Evolutionary conservation across 2,797 vertebrate species (phyloP).

Genomic region (Bradypus variegatus): DNA sequence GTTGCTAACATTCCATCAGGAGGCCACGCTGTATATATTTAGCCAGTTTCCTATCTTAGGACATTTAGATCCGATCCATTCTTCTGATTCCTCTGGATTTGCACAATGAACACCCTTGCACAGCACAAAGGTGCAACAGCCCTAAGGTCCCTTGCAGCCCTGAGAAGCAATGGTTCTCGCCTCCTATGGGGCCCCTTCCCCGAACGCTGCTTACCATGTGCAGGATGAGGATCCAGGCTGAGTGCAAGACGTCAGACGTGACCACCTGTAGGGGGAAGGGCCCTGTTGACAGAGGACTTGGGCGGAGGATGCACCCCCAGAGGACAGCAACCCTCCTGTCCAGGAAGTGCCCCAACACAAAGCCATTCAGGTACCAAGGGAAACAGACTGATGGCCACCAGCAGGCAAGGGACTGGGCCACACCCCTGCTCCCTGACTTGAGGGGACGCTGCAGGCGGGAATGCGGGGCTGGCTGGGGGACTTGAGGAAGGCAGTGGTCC

Average conservation of each 20-base stretch:
- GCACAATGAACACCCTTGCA: background rate
- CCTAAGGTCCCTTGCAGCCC: background rate
- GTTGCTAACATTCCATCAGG: background rate
- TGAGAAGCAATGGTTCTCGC: background rate
- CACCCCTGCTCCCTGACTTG: background rate
- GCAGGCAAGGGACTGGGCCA: background rate
- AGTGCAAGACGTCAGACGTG: conserved; percentile 84
- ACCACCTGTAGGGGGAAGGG: conserved; percentile 80
- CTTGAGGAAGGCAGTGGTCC: background rate
- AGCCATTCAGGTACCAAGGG: background rate
- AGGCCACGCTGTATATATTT: background rate
- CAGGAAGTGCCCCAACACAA: background rate
- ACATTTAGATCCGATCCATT: background rate
- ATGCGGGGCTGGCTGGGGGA: background rate
- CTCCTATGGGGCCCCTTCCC: background rate
- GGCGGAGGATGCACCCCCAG: background rate
- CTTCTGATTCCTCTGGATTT: background rate
- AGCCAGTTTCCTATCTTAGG: background rate
- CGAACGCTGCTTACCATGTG: conserved; percentile 81
- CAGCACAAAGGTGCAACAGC: background rate
- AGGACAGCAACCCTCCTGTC: background rate
- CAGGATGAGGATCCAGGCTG: conserved; percentile 85
- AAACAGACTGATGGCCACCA: background rate
- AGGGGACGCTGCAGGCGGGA: background rate
- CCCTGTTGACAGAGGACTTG: background rate